Percentiles rank a stretch among this genome's conserved stretches.
phyloP scores from a whole-genome alignment of 2,888 invertebrate species.

The Orthonychiurus folsomi region DNA sequence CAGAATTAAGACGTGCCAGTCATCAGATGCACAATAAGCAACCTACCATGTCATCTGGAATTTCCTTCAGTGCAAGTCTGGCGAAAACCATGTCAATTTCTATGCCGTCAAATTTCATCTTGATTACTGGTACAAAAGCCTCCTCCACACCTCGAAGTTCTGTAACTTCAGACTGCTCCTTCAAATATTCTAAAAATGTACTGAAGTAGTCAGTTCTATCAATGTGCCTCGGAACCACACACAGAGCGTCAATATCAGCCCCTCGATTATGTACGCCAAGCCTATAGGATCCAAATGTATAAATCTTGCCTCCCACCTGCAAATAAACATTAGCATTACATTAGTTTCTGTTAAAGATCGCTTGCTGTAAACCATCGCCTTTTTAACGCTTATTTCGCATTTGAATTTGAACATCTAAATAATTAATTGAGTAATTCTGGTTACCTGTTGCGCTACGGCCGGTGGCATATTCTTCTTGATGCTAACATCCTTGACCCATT shows the following conservation, averaged over 20 bases:
- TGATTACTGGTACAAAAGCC: conserved; percentile 97
- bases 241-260: conserved; percentile 97
- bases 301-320: conserved; percentile 90
- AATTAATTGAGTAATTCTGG: not conserved
- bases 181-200: conserved; percentile 86
- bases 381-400: too few species aligned
- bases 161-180: conserved; percentile 73
- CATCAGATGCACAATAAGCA: not conserved
- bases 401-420: not conserved
- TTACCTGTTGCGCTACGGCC: conserved; percentile 65
- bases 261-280: conserved; percentile 90
- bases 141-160: conserved; percentile 88
- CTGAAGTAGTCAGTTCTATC: conserved; percentile 87
- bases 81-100: conserved; percentile 99
- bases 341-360: not conserved
- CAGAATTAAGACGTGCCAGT: too few species aligned
- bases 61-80: conserved; percentile 84
- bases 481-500: conserved; percentile 89
- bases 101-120: conserved; percentile 97
- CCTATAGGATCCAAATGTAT: conserved; percentile 97
- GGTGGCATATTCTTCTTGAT: conserved; percentile 84
- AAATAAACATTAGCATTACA: conserved; percentile 29
- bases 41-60: conserved; percentile 64
- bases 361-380: not conserved
- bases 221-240: conserved; percentile 94